Percentiles rank a stretch among this genome's conserved stretches.
Evolutionary conservation across 2,888 invertebrate species (phyloP).

Genomic region (Epistrophe grossulariae): DNA sequence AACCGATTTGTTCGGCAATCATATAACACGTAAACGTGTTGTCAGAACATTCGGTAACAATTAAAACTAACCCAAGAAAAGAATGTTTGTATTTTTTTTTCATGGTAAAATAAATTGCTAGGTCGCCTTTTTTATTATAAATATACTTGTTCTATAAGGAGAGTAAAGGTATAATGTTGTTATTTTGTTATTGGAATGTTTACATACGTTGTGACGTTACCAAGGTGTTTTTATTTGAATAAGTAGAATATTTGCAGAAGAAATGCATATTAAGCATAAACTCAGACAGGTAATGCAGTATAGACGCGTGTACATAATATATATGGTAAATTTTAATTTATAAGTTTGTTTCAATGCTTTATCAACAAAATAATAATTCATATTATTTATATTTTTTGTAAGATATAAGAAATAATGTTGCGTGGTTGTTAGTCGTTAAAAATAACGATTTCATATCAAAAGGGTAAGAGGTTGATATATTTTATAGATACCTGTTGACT

Average conservation of each 20-base stretch:
- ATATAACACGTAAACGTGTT: slow-evolving; percentile 15
- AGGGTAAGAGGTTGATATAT: too few species aligned
- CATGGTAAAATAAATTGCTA: neutral
- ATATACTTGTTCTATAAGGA: neutral
- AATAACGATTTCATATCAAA: neutral
- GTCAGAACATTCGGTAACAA: slow-evolving; percentile 35
- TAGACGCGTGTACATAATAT: neutral
- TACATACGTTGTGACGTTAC: slow-evolving; percentile 15
- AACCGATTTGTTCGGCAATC: slow-evolving; percentile 15
- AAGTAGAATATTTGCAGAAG: neutral
- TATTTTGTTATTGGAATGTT: slow-evolving; percentile 6
- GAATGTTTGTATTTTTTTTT: neutral
- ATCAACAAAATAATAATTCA: slow-evolving; percentile 33
- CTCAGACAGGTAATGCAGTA: neutral
- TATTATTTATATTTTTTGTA: neutral
- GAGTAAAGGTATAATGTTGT: neutral
- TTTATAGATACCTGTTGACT: neutral
- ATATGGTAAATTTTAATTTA: slow-evolving; percentile 13
- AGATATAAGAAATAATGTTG: neutral
- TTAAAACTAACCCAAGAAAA: neutral
- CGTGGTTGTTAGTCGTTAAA: slow-evolving; percentile 5
- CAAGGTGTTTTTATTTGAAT: slow-evolving; percentile 1
- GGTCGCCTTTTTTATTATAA: neutral
- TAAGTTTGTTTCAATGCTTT: slow-evolving; percentile 22
- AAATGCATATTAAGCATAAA: slow-evolving; percentile 26